Conservation (phyloP, 2,888 invertebrate species). For the Hypomecis punctinalis region DNA sequence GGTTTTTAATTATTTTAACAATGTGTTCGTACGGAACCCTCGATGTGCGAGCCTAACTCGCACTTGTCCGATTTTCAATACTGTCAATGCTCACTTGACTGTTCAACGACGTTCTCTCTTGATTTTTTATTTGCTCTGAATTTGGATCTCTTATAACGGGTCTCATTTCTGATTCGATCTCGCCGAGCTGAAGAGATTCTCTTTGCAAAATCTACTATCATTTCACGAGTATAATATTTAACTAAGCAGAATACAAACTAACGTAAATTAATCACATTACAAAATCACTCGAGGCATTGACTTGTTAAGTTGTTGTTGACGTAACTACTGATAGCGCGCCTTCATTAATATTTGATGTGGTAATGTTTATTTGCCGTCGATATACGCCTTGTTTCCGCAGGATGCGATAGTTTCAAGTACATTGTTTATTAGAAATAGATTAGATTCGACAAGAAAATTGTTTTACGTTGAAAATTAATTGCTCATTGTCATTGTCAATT, state of each 20-base stretch:
- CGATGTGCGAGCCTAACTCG: too few relatives aligned
- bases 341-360: constrained; percentile 20
- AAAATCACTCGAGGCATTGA: constrained; percentile 22
- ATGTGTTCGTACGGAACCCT: too few relatives aligned
- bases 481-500: constrained; percentile 19
- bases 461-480: not conserved
- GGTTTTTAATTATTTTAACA: too few relatives aligned
- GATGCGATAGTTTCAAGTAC: constrained; percentile 16
- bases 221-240: not conserved
- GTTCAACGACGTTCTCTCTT: too few relatives aligned
- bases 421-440: constrained; percentile 3
- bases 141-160: too few relatives aligned
- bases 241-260: constrained; percentile 12
- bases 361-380: constrained; percentile 20
- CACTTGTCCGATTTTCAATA: too few relatives aligned
- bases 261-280: constrained; percentile 14
- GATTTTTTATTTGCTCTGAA: too few relatives aligned
- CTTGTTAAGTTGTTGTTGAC: constrained; percentile 18
- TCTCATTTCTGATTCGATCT: not conserved
- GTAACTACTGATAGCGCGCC: constrained; percentile 16
- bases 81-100: too few relatives aligned
- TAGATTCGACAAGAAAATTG: not conserved
- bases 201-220: not conserved
- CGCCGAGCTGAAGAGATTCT: not conserved
- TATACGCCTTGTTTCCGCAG: constrained; percentile 15